These are phyloP conservation scores for Penaeus chinensis DNA, from an alignment of 1,140 invertebrate species.

Conservation along the genomic window DNA sequence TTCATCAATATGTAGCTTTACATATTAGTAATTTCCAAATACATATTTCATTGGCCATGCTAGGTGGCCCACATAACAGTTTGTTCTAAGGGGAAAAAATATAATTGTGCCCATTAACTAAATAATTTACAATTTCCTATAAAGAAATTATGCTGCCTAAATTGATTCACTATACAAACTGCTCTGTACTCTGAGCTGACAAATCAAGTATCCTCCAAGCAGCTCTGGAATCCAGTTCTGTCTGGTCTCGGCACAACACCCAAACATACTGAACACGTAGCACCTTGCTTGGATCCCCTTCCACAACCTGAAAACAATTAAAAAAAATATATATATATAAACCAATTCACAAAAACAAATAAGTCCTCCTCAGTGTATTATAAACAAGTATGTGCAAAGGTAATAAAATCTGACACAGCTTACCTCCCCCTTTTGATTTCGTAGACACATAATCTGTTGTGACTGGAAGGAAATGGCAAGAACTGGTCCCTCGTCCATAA, in stretches of 20 bases:
- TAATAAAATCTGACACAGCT: conserved; percentile 60
- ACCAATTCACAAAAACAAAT: not conserved
- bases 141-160: too few species aligned
- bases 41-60: too few species aligned
- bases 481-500: conserved; percentile 99
- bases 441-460: conserved; percentile 95
- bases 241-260: conserved; percentile 95
- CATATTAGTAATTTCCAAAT: too few species aligned
- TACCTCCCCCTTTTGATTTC: conserved; percentile 84
- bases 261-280: conserved; percentile 94
- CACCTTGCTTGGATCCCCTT: conserved; percentile 97
- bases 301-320: conserved; percentile 70
- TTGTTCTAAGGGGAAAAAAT: too few species aligned
- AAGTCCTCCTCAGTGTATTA: not conserved
- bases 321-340: not conserved
- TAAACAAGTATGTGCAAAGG: not conserved
- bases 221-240: conserved; percentile 92
- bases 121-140: too few species aligned
- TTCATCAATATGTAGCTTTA: too few species aligned
- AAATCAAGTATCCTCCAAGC: conserved; percentile 97
- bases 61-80: too few species aligned
- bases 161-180: conserved; percentile 79
- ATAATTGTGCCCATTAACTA: too few species aligned
- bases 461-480: conserved; percentile 94
- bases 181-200: conserved; percentile 88